These are phyloP conservation scores for Dryomyza anilis DNA, from an alignment of 2,888 invertebrate genomes.

Conservation along the genomic window DNA sequence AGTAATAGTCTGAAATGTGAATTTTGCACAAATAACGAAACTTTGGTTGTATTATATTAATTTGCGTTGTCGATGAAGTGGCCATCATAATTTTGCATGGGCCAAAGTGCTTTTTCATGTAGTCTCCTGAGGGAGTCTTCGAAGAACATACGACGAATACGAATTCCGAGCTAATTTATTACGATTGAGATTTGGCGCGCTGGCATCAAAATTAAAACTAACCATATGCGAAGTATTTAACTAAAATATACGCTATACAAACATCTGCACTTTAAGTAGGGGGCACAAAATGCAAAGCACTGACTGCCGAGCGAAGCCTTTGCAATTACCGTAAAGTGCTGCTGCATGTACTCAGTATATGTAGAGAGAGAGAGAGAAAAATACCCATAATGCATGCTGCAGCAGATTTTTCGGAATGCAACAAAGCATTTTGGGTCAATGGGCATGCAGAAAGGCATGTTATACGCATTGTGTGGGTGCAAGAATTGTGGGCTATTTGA, in stretches of 20 bases:
- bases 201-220: neutral
- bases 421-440: constrained; percentile 13
- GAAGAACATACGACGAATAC: too few relatives aligned
- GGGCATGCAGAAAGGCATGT: neutral
- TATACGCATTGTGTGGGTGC: too few relatives aligned
- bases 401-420: constrained; percentile 3
- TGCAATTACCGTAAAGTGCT: constrained; percentile 4
- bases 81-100: constrained; percentile 13
- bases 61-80: neutral
- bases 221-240: neutral
- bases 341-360: too few relatives aligned
- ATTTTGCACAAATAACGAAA: neutral
- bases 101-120: constrained; percentile 35
- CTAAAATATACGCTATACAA: neutral
- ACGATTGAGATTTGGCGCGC: neutral
- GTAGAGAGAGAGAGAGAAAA: too few relatives aligned
- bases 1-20: neutral
- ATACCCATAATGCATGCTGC: constrained; percentile 2
- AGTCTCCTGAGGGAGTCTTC: constrained; percentile 29
- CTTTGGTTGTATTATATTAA: too few relatives aligned
- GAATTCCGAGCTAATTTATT: constrained; percentile 7
- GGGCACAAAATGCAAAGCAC: neutral
- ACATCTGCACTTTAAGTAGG: neutral
- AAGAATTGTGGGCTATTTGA: too few relatives aligned
- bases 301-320: neutral